Evolutionary conservation across 2,113 vertebrate species (phyloP), one percentile per base, ranked within the genome.

Genomic region (Sylvilagus bachmani): DNA sequence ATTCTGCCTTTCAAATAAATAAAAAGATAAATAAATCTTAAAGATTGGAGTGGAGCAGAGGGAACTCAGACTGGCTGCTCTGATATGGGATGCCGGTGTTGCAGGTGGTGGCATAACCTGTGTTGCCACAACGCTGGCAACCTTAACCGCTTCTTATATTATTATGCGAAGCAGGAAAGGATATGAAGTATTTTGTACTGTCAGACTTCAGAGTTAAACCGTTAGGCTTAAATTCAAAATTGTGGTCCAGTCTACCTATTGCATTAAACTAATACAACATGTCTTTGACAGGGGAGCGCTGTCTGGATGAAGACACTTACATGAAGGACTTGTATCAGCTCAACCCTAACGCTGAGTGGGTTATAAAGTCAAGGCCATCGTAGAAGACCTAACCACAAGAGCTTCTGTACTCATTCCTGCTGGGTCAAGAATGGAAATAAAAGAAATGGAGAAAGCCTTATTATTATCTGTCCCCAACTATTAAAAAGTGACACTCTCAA

Each of bases 321-420:
- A 99, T 99, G 99, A 99, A 99, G 97, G 99, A 99, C 96, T 98
- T 99, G 1, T 97, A 98, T 96, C 98, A 99, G 93, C 98, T 99
- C 90, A 99, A 99, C 97, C 99, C 99, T 0, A 98, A 98, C 75
- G 99, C 99, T 4, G 99, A 99, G 89, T 99, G 99, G 99, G 98
- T 99, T 98, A 99, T 99, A 97, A 99, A 99, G 97, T 62, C 97
- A 10, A 99, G 98, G 96, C 96, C 97, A 5, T 94, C 69, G 6
- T 97, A 98, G 98, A 90, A 53, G 95, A 58, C 25, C n/a, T 73
- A 79, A 77, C 83, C 25, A 38, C 55, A 12, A 92, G 96, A 97
- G 96, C 94, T 95, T 80, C 13, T 0, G 0, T 38, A 51, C 8
- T 91, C 61, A 58, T 13, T 64, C 86, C 97, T 90, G 95, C 97